Percentiles rank a stretch among this genome's conserved stretches.
phyloP scores from a whole-genome alignment of 2,113 vertebrate genomes.

The Rhabdornis inornatus region DNA sequence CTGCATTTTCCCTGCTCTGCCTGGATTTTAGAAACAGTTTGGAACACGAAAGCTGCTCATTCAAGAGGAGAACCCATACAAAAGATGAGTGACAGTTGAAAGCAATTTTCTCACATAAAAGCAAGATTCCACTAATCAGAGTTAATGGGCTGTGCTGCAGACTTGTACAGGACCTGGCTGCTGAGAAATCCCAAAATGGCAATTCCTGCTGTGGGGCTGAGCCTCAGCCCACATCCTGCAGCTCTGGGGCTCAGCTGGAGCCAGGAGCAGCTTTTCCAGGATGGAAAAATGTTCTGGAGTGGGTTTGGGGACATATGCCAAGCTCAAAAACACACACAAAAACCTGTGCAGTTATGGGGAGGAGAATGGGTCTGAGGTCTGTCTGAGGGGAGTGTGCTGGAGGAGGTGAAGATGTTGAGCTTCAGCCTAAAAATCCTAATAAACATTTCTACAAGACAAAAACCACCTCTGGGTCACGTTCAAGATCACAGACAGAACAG shows the following conservation, averaged over 20 bases:
- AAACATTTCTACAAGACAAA: not conserved
- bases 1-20: not conserved
- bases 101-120: constrained; percentile 14
- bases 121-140: constrained; percentile 14
- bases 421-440: not conserved
- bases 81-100: not conserved
- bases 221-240: not conserved
- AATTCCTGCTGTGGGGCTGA: not conserved
- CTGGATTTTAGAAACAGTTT: not conserved
- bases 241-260: not conserved
- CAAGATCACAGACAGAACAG: not conserved
- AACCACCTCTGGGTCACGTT: not conserved
- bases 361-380: not conserved
- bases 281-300: not conserved
- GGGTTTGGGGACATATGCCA: not conserved
- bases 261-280: constrained; percentile 1
- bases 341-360: rapidly evolving
- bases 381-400: not conserved
- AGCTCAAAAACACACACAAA: not conserved
- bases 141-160: not conserved
- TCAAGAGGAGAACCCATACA: not conserved
- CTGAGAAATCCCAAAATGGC: not conserved
- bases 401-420: not conserved
- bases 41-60: not conserved
- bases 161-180: not conserved